Base-by-base conservation (phyloP, 1,140 invertebrate genomes). In the Euglossa dilemma region DNA sequence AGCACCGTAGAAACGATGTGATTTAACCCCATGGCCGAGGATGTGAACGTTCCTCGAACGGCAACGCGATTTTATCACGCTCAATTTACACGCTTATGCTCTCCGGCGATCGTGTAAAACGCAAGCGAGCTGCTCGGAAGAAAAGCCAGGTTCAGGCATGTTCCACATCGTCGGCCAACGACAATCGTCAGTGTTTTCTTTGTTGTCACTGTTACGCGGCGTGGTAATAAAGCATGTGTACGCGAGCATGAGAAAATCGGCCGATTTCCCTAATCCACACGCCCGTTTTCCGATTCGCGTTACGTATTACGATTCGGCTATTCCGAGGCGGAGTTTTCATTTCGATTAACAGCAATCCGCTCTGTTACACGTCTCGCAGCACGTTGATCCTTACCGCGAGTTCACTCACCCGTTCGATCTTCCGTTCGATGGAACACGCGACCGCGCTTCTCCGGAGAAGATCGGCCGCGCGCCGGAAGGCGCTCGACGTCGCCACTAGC, bases 211-310 rank as follows among this genome's bases (percentile, higher is more conserved):
- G 52, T 86, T 61, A 63, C 77, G 79, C 56, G 70, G 70, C 54
- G 43, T 83, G 43, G 61, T 71, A 88, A 79, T 85, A 76, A 81
- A 86, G 87, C 87, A 89, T 89, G 84, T 16, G 63, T 47, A 78
- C 66, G 70, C 66, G 78, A 80, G 87, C 85, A 88, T 88, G 85
- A 72, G 76, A 85, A 80, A 64, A 64, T 69, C 45, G 28, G 80
- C 70, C 77, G 73, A 85, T 90, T n/a, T 87, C 85, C 87, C 83
- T 83, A 14, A 14, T 23, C 8, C 23, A 28, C 23, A 28, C n/a
- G 8, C 43, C 18, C 50, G 28, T 43, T 12, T 16, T 73, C 12
- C 14, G 45, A n/a, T 36, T 43, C 20, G 20, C 6, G 7, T 45
- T 20, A 23, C 36, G 16, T 36, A 36, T n/a, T 36, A 36, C 36